Evolutionary conservation across 30 jellyfish, hydroid and myxozoan genomes (phyloP).

Genomic region (Mastigias papua): DNA sequence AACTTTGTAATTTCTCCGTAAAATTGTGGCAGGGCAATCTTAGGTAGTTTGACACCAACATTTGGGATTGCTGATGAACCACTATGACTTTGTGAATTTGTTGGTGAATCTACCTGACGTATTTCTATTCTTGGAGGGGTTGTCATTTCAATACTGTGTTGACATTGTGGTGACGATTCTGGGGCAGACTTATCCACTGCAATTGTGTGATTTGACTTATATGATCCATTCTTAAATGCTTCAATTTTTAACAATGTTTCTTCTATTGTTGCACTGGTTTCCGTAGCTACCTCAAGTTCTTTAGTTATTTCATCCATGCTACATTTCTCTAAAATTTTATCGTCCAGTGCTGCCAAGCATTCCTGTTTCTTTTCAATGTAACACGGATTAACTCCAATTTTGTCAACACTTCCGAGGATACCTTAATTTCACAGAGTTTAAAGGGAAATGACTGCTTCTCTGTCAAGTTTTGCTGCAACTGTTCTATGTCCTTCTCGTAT

Average conservation of each 20-base stretch:
- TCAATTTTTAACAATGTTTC: neutral
- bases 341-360: neutral
- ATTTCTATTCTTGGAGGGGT: constrained; percentile 2
- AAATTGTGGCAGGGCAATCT: constrained; percentile 1
- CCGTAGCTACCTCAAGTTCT: neutral
- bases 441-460: constrained; percentile 20
- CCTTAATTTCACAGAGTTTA: too few species aligned
- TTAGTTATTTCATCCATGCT: neutral
- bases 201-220: neutral
- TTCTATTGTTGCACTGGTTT: neutral
- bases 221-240: neutral
- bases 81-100: constrained; percentile 20
- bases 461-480: constrained; percentile 33
- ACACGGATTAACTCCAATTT: constrained; percentile 21
- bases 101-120: neutral
- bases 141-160: neutral
- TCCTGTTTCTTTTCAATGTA: neutral
- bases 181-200: neutral
- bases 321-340: neutral
- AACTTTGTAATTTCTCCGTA: neutral
- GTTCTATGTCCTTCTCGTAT: constrained; percentile 60
- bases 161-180: neutral
- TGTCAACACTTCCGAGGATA: constrained; percentile 5
- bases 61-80: neutral
- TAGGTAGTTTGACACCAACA: neutral